Evolutionary conservation across 2,797 vertebrate genomes (phyloP).

Genomic region (Sebastiscus tertius): DNA sequence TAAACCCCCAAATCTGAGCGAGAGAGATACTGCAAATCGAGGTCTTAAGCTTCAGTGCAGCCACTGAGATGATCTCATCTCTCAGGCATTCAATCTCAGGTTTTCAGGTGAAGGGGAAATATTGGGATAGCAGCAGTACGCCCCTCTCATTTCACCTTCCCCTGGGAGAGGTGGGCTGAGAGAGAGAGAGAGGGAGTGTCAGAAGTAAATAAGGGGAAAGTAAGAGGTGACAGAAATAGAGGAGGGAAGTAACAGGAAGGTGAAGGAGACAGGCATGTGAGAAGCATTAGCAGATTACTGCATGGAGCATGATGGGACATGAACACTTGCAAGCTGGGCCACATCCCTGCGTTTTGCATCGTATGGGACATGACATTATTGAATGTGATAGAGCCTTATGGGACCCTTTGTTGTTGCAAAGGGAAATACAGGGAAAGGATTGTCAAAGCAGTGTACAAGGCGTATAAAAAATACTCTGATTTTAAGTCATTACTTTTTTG

Average conservation of each 20-base stretch:
- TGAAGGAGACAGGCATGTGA: constrained; percentile 73
- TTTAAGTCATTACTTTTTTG: neutral
- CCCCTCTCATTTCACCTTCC: constrained; percentile 26
- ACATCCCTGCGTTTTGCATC: constrained; percentile 36
- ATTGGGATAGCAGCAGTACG: constrained; percentile 25
- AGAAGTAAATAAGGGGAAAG: constrained; percentile 10
- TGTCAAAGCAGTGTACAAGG: neutral
- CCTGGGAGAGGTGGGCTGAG: constrained; percentile 19
- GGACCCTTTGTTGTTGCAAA: neutral
- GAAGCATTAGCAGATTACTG: constrained; percentile 76
- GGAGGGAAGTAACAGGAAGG: constrained; percentile 27
- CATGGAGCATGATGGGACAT: constrained; percentile 76
- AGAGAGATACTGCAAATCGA: constrained; percentile 3
- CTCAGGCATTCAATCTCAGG: constrained; percentile 37
- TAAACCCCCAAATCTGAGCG: constrained; percentile 24
- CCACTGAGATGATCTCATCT: constrained; percentile 52
- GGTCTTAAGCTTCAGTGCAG: neutral
- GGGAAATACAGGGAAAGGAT: neutral
- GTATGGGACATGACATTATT: constrained; percentile 19
- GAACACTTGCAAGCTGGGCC: constrained; percentile 55
- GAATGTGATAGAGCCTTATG: neutral
- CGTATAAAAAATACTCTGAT: neutral
- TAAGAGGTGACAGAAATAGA: constrained; percentile 40
- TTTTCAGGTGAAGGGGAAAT: constrained; percentile 50
- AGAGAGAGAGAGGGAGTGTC: neutral